Evolutionary conservation across 2,113 vertebrate species (phyloP).

Genomic region (Nannospalax galili): DNA sequence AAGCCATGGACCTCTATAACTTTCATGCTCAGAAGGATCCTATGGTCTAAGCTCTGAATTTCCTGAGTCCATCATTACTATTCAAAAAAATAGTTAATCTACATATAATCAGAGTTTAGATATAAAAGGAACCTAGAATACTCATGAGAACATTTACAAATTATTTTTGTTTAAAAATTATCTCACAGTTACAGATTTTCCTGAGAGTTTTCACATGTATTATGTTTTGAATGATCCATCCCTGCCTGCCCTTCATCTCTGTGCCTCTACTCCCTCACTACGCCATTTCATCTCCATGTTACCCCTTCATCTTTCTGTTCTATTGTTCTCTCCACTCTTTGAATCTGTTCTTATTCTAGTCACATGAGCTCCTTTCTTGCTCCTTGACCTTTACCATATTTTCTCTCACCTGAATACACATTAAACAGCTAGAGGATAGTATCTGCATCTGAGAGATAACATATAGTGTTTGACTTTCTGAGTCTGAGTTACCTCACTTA

Average conservation of each 20-base stretch:
- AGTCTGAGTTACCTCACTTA: too few species aligned
- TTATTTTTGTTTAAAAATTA: neutral
- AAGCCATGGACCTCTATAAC: neutral
- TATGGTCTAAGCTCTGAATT: too few species aligned
- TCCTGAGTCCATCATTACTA: too few species aligned
- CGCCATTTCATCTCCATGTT: neutral
- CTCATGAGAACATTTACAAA: accelerated
- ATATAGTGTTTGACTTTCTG: too few species aligned
- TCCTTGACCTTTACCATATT: neutral
- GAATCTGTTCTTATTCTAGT: neutral
- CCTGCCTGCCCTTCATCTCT: neutral
- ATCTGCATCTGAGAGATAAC: neutral
- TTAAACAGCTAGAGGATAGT: neutral
- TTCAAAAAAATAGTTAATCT: neutral
- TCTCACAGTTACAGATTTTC: neutral
- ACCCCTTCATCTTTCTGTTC: neutral
- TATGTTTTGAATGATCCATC: neutral
- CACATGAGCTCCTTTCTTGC: neutral
- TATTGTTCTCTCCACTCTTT: neutral
- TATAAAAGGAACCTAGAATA: neutral
- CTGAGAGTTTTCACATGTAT: neutral
- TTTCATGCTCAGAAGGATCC: too few species aligned
- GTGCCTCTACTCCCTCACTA: too few species aligned
- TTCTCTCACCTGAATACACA: too few species aligned
- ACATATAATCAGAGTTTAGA: neutral